Conservation (phyloP, 2,113 vertebrate genomes). For the Syngnathoides biaculeatus region DNA sequence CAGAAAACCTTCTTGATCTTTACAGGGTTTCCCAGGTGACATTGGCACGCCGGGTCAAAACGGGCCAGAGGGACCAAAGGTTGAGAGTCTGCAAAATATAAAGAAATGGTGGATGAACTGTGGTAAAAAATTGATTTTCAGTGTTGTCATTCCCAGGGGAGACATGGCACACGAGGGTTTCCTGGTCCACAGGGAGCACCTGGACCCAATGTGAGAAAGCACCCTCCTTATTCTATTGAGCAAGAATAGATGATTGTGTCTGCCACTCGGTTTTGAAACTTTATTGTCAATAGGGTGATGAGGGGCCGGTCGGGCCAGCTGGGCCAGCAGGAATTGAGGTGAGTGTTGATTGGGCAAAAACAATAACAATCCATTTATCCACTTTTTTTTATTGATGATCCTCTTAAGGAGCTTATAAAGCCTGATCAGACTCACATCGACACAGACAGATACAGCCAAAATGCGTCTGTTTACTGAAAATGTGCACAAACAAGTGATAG, state of each 20-base stretch:
- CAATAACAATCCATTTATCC: background rate
- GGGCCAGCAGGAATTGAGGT: slow-evolving; percentile 86
- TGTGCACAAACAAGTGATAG: too few relatives aligned
- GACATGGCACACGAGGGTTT: slow-evolving; percentile 84
- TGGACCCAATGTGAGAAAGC: slow-evolving; percentile 82
- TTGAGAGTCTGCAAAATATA: slow-evolving; percentile 53
- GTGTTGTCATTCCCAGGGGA: slow-evolving; percentile 75
- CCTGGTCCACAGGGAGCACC: slow-evolving; percentile 83
- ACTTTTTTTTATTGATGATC: background rate
- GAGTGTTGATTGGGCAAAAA: slow-evolving; percentile 60
- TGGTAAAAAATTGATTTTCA: slow-evolving; percentile 12
- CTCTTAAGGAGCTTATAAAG: background rate
- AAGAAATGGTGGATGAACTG: background rate
- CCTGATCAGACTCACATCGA: background rate
- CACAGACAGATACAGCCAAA: background rate
- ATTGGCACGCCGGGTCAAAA: slow-evolving; percentile 92
- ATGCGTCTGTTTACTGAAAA: too few relatives aligned
- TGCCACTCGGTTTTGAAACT: background rate
- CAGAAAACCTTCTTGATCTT: background rate
- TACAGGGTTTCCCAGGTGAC: slow-evolving; percentile 92
- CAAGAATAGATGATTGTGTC: background rate
- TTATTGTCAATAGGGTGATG: slow-evolving; percentile 79
- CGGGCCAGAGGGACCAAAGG: slow-evolving; percentile 89
- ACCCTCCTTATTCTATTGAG: background rate
- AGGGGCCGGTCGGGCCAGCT: slow-evolving; percentile 82